A percentile compares a stretch with the other conserved stretches of the same genome.
Conservation (phyloP, 2,113 vertebrate genomes). For the Hiodon tergisus region DNA sequence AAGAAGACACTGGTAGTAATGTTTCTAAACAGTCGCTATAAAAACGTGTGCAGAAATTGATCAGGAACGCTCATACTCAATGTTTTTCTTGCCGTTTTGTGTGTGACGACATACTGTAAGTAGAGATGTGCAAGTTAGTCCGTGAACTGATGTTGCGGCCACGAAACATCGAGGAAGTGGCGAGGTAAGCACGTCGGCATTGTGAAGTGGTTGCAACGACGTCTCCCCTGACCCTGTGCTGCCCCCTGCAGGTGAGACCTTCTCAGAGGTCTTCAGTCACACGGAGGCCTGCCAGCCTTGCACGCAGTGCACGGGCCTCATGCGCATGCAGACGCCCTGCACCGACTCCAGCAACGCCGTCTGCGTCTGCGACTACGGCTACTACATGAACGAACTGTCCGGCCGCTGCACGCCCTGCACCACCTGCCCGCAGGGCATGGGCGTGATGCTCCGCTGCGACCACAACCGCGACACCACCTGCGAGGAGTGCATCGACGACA, state of each 20-base stretch:
- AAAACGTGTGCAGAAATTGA: too few relatives aligned
- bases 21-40: too few relatives aligned
- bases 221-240: background rate
- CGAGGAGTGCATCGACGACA: constrained; percentile 78
- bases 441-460: constrained; percentile 72
- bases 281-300: constrained; percentile 75
- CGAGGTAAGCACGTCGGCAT: too few relatives aligned
- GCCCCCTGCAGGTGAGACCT: constrained; percentile 72
- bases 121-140: too few relatives aligned
- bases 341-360: constrained; percentile 89
- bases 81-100: too few relatives aligned
- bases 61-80: too few relatives aligned
- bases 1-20: too few relatives aligned
- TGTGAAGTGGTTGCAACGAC: too few relatives aligned
- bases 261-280: constrained; percentile 80
- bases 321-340: constrained; percentile 84
- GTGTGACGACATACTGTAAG: too few relatives aligned
- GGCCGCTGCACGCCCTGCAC: constrained; percentile 70
- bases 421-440: constrained; percentile 73
- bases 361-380: constrained; percentile 82
- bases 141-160: too few relatives aligned
- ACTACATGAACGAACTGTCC: constrained; percentile 53
- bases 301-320: constrained; percentile 77
- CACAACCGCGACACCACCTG: constrained; percentile 76
- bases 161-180: too few relatives aligned